Evolutionary conservation across 2,888 invertebrate species (phyloP).

Genomic region (Prosapia bicincta): DNA sequence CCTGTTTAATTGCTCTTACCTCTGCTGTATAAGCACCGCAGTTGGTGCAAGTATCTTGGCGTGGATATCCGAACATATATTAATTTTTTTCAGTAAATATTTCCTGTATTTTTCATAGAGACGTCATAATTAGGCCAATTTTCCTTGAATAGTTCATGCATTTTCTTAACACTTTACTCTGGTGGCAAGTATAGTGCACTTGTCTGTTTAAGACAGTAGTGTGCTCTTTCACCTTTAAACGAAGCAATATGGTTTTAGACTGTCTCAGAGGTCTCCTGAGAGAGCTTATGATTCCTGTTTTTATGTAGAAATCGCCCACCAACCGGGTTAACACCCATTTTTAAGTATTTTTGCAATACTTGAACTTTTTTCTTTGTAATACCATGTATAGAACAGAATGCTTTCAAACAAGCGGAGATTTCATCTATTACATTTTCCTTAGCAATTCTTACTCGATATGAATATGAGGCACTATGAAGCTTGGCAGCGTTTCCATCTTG

Average conservation of each 20-base stretch:
- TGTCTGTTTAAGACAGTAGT: neutral
- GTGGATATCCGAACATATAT: neutral
- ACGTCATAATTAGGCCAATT: neutral
- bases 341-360: neutral
- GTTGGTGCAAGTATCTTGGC: neutral
- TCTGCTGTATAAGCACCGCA: neutral
- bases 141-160: too few relatives aligned
- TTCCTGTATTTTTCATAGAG: neutral
- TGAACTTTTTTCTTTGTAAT: neutral
- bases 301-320: neutral
- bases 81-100: neutral
- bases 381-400: neutral
- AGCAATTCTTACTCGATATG: neutral
- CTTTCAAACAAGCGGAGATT: neutral
- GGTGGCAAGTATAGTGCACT: neutral
- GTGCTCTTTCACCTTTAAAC: neutral
- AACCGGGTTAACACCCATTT: neutral
- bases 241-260: too few relatives aligned
- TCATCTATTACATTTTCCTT: neutral
- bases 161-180: too few relatives aligned
- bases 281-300: neutral
- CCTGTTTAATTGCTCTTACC: neutral
- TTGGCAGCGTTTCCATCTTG: neutral
- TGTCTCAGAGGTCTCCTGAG: neutral
- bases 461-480: neutral